These are phyloP conservation scores for Marmota monax DNA, from an alignment of 2,113 vertebrate species.

Conservation along the genomic window DNA sequence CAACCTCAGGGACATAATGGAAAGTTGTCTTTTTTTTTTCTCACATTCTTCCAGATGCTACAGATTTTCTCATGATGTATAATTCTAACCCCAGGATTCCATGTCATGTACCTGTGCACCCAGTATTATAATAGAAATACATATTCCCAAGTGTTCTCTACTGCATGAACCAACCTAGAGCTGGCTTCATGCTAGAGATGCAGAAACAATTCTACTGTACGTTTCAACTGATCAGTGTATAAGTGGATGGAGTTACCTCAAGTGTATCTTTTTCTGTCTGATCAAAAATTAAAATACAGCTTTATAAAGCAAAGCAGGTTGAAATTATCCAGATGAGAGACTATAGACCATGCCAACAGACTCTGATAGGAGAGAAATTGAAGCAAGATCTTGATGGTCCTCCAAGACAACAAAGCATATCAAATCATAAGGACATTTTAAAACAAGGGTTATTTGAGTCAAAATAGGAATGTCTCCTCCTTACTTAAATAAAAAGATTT, in stretches of 20 bases:
- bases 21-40: neutral
- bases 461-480: neutral
- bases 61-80: neutral
- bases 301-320: neutral
- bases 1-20: neutral
- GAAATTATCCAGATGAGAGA: neutral
- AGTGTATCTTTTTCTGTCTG: neutral
- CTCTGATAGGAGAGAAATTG: neutral
- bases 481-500: neutral
- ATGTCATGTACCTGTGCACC: neutral
- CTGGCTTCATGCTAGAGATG: neutral
- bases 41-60: neutral
- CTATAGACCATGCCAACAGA: neutral
- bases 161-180: neutral
- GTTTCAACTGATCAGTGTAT: neutral
- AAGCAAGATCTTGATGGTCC: neutral
- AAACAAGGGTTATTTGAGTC: neutral
- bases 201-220: neutral
- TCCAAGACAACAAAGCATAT: neutral
- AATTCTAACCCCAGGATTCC: neutral
- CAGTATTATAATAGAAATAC: neutral
- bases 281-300: constrained; percentile 22
- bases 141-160: neutral
- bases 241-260: neutral
- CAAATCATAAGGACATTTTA: neutral